A percentile compares a stretch with the other conserved stretches of the same genome.
These are phyloP conservation scores for Drosophila falleni DNA, from an alignment of 2,888 invertebrate genomes.

Conservation along the genomic window DNA sequence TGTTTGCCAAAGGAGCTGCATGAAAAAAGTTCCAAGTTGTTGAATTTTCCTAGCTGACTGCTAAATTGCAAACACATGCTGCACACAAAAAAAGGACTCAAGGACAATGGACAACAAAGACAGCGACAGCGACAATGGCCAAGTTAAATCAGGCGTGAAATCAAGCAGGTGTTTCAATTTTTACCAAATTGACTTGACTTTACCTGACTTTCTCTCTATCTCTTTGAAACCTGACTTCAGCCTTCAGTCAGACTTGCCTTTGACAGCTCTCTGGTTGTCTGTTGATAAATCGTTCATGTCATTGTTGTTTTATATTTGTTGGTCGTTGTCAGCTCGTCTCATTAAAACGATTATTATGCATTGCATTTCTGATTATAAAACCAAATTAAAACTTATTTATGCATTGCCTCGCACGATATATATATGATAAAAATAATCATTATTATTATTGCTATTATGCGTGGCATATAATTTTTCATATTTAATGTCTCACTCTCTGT, in stretches of 20 bases:
- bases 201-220: conserved; percentile 25
- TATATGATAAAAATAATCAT: conserved; percentile 50
- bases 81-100: conserved; percentile 37
- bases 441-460: conserved; percentile 55
- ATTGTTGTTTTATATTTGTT: conserved; percentile 19
- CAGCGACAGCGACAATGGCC: conserved; percentile 63
- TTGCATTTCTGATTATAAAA: conserved; percentile 75
- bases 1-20: conserved; percentile 67
- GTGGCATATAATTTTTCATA: conserved; percentile 65
- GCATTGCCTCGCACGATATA: conserved; percentile 47
- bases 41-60: conserved; percentile 73
- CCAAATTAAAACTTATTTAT: conserved; percentile 78
- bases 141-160: conserved; percentile 82
- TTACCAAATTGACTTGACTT: conserved; percentile 77
- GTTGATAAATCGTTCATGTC: conserved; percentile 62
- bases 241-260: conserved; percentile 17
- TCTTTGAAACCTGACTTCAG: conserved; percentile 6
- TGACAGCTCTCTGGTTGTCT: conserved; percentile 40
- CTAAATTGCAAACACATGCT: conserved; percentile 82
- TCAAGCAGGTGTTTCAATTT: conserved; percentile 82
- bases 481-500: conserved; percentile 47
- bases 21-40: conserved; percentile 52
- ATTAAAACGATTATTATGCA: conserved; percentile 77
- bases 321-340: conserved; percentile 69
- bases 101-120: conserved; percentile 36